A percentile compares a stretch with the other conserved stretches of the same genome.
These are phyloP conservation scores for Alouatta palliata DNA, from an alignment of 2,113 vertebrate species.

Conservation along the genomic window DNA sequence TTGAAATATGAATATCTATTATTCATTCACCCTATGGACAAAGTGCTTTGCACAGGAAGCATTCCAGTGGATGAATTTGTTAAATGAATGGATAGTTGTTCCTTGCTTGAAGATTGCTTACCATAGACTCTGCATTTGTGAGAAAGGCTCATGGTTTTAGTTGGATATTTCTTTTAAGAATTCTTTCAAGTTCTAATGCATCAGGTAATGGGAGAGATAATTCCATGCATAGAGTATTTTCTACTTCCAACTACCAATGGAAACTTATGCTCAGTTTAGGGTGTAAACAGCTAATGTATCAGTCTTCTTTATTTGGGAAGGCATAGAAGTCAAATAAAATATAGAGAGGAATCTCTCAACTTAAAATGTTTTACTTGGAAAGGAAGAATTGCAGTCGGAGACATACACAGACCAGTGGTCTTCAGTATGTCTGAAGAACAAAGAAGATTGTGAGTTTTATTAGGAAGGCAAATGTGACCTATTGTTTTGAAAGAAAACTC, in stretches of 20 bases:
- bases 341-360: background rate
- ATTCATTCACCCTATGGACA: too few relatives aligned
- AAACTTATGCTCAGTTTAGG: background rate
- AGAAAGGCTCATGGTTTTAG: too few relatives aligned
- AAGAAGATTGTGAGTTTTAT: background rate
- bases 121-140: too few relatives aligned
- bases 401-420: background rate
- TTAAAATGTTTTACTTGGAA: background rate
- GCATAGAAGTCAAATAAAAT: background rate
- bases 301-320: background rate
- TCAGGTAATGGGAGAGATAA: background rate
- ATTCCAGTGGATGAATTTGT: too few relatives aligned
- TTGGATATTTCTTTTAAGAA: too few relatives aligned
- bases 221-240: fast-evolving
- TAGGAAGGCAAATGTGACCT: background rate
- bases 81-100: too few relatives aligned
- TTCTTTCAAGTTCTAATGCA: too few relatives aligned
- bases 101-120: too few relatives aligned
- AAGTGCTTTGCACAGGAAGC: too few relatives aligned
- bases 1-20: too few relatives aligned
- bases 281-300: background rate
- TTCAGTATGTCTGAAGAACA: background rate
- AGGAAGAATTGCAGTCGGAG: background rate
- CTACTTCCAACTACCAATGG: background rate
- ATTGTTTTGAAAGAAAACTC: background rate